A percentile compares a stretch with the other conserved stretches of the same genome.
Evolutionary conservation across 2,888 invertebrate genomes (phyloP).

Genomic region (Leptinotarsa tumamoca): DNA sequence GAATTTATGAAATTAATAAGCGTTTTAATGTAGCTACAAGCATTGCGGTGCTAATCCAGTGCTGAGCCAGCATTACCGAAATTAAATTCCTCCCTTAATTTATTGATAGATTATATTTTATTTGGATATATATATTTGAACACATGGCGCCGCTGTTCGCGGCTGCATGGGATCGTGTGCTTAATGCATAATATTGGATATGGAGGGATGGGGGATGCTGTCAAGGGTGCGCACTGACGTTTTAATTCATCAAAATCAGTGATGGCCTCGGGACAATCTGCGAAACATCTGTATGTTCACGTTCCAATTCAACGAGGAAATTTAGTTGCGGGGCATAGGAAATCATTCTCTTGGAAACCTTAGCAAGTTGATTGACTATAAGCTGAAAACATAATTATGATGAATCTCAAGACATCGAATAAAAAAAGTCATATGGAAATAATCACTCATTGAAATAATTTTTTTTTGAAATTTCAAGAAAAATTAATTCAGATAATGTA

Average conservation of each 20-base stretch:
- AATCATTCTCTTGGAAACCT: no score
- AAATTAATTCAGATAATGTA: no score
- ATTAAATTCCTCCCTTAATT: slow-evolving; percentile 61
- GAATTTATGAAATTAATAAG: slow-evolving; percentile 64
- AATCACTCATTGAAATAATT: no score
- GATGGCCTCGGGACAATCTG: neutral
- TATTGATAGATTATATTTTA: slow-evolving; percentile 61
- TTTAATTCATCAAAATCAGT: slow-evolving; percentile 16
- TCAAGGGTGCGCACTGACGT: slow-evolving; percentile 17
- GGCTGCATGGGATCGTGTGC: slow-evolving; percentile 34
- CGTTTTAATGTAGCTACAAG: slow-evolving; percentile 57
- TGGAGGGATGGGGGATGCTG: slow-evolving; percentile 31
- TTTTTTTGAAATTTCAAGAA: no score
- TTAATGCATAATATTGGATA: slow-evolving; percentile 46
- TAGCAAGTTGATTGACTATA: no score
- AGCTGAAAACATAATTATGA: no score
- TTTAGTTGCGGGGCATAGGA: neutral
- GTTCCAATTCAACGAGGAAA: no score
- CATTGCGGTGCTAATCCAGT: slow-evolving; percentile 58
- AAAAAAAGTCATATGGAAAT: no score
- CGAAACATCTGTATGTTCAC: slow-evolving; percentile 3
- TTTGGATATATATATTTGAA: slow-evolving; percentile 54
- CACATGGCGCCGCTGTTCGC: slow-evolving; percentile 56
- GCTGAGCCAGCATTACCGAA: slow-evolving; percentile 59
- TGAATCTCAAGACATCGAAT: no score